Conservation (phyloP, 2,888 invertebrate genomes). For the Caenorhabditis becei region DNA sequence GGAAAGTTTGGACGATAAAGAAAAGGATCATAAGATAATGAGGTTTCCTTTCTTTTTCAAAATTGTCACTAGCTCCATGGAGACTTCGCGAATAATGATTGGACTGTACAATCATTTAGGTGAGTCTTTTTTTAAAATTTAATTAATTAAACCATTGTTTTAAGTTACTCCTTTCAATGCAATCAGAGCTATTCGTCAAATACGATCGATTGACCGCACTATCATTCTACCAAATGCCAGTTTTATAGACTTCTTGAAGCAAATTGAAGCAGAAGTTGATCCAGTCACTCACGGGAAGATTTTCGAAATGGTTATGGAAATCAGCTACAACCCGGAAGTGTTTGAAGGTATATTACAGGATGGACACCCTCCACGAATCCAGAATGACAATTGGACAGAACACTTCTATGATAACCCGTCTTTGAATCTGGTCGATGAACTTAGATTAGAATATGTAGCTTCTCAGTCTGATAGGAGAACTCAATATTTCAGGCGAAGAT, state of each 20-base stretch:
- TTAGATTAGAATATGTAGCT: no score
- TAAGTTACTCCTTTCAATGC: conserved; percentile 65
- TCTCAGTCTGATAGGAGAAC: no score
- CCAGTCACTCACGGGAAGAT: conserved; percentile 47
- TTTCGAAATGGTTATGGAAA: conserved; percentile 54
- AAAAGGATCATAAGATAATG: neutral
- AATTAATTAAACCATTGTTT: conserved; percentile 25
- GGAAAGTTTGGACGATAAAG: conserved; percentile 55
- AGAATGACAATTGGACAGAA: no score
- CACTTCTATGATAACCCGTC: no score
- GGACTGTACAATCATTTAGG: conserved; percentile 44
- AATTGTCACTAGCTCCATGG: conserved; percentile 59
- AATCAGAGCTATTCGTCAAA: conserved; percentile 63
- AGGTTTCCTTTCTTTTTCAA: conserved; percentile 68
- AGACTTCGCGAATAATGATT: conserved; percentile 62
- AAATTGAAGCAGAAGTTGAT: conserved; percentile 59
- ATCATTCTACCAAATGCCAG: conserved; percentile 40
- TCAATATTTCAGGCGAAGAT: conserved; percentile 18
- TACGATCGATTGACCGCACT: conserved; percentile 51
- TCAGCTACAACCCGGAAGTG: conserved; percentile 45
- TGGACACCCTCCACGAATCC: no score
- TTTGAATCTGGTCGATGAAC: no score
- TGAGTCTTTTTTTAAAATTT: conserved; percentile 1
- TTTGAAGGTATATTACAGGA: conserved; percentile 32
- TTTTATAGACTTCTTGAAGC: conserved; percentile 56